phyloP scores from a whole-genome alignment of 2,888 invertebrate species.

The Eupithecia subumbrata region DNA sequence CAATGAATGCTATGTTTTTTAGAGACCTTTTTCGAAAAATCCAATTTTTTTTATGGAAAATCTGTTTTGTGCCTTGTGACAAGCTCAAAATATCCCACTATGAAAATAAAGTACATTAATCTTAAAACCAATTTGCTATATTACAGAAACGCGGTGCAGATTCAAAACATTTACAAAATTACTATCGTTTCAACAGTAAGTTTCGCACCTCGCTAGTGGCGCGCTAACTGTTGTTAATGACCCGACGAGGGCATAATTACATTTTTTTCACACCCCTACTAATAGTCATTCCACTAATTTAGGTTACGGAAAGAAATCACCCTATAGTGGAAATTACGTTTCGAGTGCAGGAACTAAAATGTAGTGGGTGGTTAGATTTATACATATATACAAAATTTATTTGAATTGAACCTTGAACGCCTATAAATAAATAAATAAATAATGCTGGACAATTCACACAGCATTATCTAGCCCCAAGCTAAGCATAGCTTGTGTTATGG shows the following conservation, averaged over 20 bases:
- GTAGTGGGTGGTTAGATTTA: not conserved
- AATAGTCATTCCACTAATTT: slow-evolving; percentile 78
- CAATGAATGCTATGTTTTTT: not conserved
- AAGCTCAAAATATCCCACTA: not conserved
- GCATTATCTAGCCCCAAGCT: no score
- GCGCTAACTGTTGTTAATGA: slow-evolving; percentile 80
- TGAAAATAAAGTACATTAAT: not conserved
- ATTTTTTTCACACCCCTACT: slow-evolving; percentile 73
- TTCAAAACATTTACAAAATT: slow-evolving; percentile 45
- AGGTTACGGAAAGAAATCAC: slow-evolving; percentile 59
- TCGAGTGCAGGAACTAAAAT: slow-evolving; percentile 17
- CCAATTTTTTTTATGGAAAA: not conserved
- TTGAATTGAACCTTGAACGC: not conserved
- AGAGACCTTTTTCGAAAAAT: not conserved
- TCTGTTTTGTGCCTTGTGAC: not conserved
- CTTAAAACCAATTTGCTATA: not conserved
- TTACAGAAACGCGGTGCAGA: slow-evolving; percentile 2
- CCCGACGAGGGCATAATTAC: slow-evolving; percentile 78
- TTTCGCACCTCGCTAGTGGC: slow-evolving; percentile 49
- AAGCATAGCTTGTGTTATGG: no score
- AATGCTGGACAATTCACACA: no score
- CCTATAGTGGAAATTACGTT: slow-evolving; percentile 43
- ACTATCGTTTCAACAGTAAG: slow-evolving; percentile 51
- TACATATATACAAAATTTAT: not conserved
- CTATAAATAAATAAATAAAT: no score